Evolutionary conservation across 2,113 vertebrate genomes (phyloP), one percentile per base, ranked within the genome.

Genomic region (Cyprinus carpio): DNA sequence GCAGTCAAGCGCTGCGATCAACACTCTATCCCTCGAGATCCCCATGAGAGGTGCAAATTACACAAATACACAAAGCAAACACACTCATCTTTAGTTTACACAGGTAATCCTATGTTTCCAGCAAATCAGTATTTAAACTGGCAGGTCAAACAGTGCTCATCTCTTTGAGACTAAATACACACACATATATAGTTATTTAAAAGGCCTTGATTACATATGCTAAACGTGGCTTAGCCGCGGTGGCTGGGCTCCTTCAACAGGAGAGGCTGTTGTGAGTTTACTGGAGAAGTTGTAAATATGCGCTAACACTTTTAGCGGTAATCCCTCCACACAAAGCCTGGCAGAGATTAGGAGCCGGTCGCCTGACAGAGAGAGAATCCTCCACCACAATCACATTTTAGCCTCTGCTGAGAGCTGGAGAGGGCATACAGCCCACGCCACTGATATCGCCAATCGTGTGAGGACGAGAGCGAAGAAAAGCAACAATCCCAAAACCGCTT

Each of bases 261-360:
- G 90, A 92, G 92, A 93, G 93, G 91, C 92, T 92, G 93, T 93
- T 92, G 93, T 93, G 92, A 84, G 92, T 92, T 95, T 94, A 92
- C 91, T 92, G 91, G 92, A 92, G 89, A 91, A 94, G 91, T 92
- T 92, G 92, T 94, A 94, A 94, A 95, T 94, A 94, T 92, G 92
- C 92, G 91, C 90, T 93, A 94, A 94, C 93, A 93, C 91, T 93
- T 94, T 92, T 91, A 91, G 88, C 85, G 87, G 92, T 94, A 95
- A 95, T 95, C 94, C 93, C 91, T 89, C 89, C 82, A 90, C 92
- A 94, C 92, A 94, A 94, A 93, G 92, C 93, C 92, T 92, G 90
- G 90, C 90, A 92, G 92, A 94, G 94, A 94, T 94, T 94, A 94
- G 91, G 88, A 92, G 90, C 90, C 85, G 91, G 93, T 94, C 91